Conservation (phyloP, 2,797 vertebrate genomes). For the Kryptolebias ocellatus region DNA sequence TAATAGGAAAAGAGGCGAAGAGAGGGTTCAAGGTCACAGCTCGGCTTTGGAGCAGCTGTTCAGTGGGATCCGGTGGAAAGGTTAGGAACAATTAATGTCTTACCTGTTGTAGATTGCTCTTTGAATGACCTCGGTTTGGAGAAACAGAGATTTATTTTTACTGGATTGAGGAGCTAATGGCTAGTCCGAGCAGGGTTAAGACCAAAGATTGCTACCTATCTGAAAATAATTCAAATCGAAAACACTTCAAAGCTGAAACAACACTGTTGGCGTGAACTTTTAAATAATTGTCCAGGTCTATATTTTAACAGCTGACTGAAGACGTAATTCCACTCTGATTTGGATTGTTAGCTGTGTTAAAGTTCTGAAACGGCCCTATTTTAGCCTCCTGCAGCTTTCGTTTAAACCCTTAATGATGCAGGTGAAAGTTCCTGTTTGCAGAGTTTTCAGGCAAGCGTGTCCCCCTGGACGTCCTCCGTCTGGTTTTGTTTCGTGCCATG, state of each 20-base stretch:
- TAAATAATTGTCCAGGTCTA: background rate
- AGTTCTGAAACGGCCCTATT: background rate
- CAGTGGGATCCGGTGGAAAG: no score
- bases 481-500: slow-evolving; percentile 33
- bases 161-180: no score
- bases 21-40: background rate
- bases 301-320: background rate
- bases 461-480: slow-evolving; percentile 15
- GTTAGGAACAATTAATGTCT: no score
- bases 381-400: background rate
- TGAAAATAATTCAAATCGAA: no score
- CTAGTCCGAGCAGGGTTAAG: no score
- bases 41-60: no score
- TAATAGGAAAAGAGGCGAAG: background rate
- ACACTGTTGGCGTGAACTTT: background rate
- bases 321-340: background rate
- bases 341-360: background rate
- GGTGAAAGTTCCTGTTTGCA: background rate
- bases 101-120: no score
- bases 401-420: background rate
- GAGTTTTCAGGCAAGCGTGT: slow-evolving; percentile 6
- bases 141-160: no score
- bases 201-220: no score
- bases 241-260: background rate
- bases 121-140: no score